Conservation (phyloP, 2,888 invertebrate species). For the Callyntrura guangdongensis region DNA sequence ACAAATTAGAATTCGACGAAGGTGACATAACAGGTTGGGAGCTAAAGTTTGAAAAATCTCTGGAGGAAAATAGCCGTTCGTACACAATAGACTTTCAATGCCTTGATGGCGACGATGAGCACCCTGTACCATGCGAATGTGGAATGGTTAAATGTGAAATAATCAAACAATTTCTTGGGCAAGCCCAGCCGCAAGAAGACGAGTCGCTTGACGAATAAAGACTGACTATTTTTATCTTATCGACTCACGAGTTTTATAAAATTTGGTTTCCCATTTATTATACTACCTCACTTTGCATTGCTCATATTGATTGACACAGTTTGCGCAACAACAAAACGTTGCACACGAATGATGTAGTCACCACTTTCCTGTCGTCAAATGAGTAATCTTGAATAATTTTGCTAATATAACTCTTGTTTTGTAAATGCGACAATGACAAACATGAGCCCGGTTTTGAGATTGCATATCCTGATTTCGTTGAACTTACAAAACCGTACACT, state of each 20-base stretch:
- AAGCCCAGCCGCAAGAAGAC: not conserved
- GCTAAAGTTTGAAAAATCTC: slow-evolving; percentile 86
- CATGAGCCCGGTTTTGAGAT: not conserved
- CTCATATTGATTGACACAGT: not conserved
- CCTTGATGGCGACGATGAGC: slow-evolving; percentile 90
- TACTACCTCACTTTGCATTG: not conserved
- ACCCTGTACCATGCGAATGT: slow-evolving; percentile 93
- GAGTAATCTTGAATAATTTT: no score
- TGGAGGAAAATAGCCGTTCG: slow-evolving; percentile 86
- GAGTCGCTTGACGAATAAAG: slow-evolving; percentile 18
- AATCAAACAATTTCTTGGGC: slow-evolving; percentile 86
- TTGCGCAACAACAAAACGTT: not conserved
- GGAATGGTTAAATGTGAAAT: slow-evolving; percentile 93
- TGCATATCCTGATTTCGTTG: not conserved
- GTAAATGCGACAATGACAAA: no score
- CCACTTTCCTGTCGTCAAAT: not conserved
- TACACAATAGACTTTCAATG: slow-evolving; percentile 91
- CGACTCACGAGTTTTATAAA: not conserved
- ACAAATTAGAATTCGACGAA: slow-evolving; percentile 87
- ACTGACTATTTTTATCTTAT: slow-evolving; percentile 8
- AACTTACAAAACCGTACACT: not conserved
- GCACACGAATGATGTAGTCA: not conserved
- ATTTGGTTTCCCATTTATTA: not conserved
- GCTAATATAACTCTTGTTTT: no score
- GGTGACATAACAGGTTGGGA: slow-evolving; percentile 85